Percentiles rank a stretch among this genome's conserved stretches.
phyloP scores from a whole-genome alignment of 2,888 invertebrate genomes.

The Amphipyra berbera region DNA sequence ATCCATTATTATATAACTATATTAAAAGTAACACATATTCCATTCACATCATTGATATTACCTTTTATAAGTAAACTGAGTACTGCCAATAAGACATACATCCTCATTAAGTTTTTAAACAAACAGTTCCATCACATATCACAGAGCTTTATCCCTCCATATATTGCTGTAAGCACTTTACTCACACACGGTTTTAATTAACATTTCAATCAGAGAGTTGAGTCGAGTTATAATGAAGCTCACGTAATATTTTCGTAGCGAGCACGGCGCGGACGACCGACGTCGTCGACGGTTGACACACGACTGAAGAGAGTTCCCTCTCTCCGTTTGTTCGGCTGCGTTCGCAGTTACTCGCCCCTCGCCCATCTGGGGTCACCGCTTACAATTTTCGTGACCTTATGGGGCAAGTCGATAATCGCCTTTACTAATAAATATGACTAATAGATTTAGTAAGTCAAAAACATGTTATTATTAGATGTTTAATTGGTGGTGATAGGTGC shows the following conservation, averaged over 20 bases:
- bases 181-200: constrained; percentile 68
- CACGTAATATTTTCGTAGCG: constrained; percentile 58
- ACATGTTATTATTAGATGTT: constrained; percentile 47
- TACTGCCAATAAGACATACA: constrained; percentile 82
- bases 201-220: constrained; percentile 61
- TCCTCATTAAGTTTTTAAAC: constrained; percentile 79
- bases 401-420: constrained; percentile 78
- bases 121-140: constrained; percentile 81
- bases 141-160: constrained; percentile 68
- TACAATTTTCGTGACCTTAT: constrained; percentile 84
- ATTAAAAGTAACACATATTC: constrained; percentile 17
- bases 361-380: constrained; percentile 77
- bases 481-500: constrained; percentile 39
- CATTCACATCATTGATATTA: constrained; percentile 60
- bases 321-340: constrained; percentile 63
- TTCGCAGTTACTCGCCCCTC: constrained; percentile 76
- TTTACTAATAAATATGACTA: constrained; percentile 66
- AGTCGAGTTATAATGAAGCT: constrained; percentile 61
- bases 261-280: constrained; percentile 64
- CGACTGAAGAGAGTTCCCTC: constrained; percentile 74
- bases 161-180: constrained; percentile 60
- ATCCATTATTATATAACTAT: not conserved
- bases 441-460: constrained; percentile 52
- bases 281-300: constrained; percentile 66
- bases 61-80: constrained; percentile 84